These are phyloP conservation scores for Dysdera silvatica DNA, from an alignment of 1,140 invertebrate species.

Conservation along the genomic window DNA sequence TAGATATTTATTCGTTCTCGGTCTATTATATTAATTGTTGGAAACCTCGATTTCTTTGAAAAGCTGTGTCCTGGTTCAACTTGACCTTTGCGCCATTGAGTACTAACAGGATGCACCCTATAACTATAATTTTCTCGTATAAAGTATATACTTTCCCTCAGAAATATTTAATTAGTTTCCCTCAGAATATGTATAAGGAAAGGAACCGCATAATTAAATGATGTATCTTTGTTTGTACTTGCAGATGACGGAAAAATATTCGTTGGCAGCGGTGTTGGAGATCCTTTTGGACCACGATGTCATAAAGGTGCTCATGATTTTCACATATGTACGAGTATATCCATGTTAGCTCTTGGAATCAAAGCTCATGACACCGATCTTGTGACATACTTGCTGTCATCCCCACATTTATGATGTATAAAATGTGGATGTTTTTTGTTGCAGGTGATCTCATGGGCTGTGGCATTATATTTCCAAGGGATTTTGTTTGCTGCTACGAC, in stretches of 20 bases:
- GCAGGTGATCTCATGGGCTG: constrained; percentile 53
- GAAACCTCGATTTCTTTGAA: too few relatives aligned
- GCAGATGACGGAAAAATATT: constrained; percentile 55
- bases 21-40: too few relatives aligned
- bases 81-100: too few relatives aligned
- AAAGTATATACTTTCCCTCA: too few relatives aligned
- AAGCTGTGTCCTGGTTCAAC: too few relatives aligned
- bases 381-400: too few relatives aligned
- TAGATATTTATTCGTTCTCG: too few relatives aligned
- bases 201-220: neutral
- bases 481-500: constrained; percentile 46
- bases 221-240: constrained; percentile 26
- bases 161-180: too few relatives aligned
- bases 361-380: too few relatives aligned
- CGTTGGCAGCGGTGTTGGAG: constrained; percentile 52
- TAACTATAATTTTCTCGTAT: too few relatives aligned
- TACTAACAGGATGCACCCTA: too few relatives aligned
- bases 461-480: constrained; percentile 52
- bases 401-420: neutral
- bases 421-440: neutral
- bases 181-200: neutral
- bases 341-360: neutral
- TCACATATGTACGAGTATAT: neutral
- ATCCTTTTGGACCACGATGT: constrained; percentile 53
- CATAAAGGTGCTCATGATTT: constrained; percentile 44